Conservation (phyloP, 2,113 vertebrate genomes). For the Phalacrocorax carbo region DNA sequence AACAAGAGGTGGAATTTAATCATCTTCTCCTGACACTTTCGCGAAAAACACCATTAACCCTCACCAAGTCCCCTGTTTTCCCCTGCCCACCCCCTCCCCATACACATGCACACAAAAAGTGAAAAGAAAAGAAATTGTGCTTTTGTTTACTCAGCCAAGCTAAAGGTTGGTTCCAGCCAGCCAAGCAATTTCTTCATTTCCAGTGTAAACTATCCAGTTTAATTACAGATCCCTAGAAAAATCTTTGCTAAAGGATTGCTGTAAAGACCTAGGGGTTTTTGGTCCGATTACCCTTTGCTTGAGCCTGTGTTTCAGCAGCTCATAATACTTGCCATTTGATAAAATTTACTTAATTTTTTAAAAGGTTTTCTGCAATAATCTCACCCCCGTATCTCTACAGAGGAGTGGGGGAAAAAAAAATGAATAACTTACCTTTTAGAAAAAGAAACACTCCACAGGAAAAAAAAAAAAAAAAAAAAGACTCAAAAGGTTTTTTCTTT, state of each 20-base stretch:
- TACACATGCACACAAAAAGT: slow-evolving; percentile 57
- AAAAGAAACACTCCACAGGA: slow-evolving; percentile 71
- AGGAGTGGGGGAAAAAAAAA: background rate
- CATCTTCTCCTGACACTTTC: slow-evolving; percentile 76
- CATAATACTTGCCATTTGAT: slow-evolving; percentile 75
- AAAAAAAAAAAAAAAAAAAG: slow-evolving; percentile 40
- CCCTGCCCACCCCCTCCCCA: slow-evolving; percentile 9
- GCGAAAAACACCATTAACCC: slow-evolving; percentile 80
- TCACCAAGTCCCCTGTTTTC: slow-evolving; percentile 73
- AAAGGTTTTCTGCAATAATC: slow-evolving; percentile 69
- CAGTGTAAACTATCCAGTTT: slow-evolving; percentile 82
- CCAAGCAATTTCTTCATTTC: slow-evolving; percentile 82
- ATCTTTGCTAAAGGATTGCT: slow-evolving; percentile 79
- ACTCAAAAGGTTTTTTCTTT: slow-evolving; percentile 17
- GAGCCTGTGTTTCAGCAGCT: slow-evolving; percentile 71
- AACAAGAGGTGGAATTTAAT: slow-evolving; percentile 79
- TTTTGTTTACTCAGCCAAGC: slow-evolving; percentile 80
- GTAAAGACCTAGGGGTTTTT: slow-evolving; percentile 69
- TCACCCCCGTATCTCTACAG: slow-evolving; percentile 39
- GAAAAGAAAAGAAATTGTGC: slow-evolving; percentile 76
- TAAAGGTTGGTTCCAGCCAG: slow-evolving; percentile 79
- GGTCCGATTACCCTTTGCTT: slow-evolving; percentile 68
- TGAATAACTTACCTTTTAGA: slow-evolving; percentile 79
- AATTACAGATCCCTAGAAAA: slow-evolving; percentile 80
- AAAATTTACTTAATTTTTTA: slow-evolving; percentile 72